Evolutionary conservation across 2,888 invertebrate genomes (phyloP).

Genomic region (Gonocerus acuteangulatus): DNA sequence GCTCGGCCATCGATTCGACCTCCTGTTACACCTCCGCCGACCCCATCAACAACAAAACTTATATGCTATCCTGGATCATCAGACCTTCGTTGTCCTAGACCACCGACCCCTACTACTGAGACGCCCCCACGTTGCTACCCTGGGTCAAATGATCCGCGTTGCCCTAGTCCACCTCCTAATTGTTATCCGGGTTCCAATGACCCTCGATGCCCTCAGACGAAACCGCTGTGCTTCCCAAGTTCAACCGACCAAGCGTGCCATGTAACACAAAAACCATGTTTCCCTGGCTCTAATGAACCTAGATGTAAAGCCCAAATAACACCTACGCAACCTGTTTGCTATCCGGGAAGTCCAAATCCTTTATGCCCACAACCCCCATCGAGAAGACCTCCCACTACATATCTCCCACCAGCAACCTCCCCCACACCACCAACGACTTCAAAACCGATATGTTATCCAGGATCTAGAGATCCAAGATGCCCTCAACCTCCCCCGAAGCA

Average conservation of each 20-base stretch:
- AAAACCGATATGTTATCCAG: too few relatives aligned
- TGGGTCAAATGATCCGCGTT: conserved; percentile 42
- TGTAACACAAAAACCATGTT: background rate
- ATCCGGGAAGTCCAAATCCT: too few relatives aligned
- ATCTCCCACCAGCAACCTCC: too few relatives aligned
- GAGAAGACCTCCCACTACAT: too few relatives aligned
- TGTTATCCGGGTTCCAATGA: conserved; percentile 39
- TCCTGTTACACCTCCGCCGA: background rate
- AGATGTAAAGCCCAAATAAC: conserved; percentile 44
- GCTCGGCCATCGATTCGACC: too few relatives aligned
- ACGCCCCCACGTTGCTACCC: too few relatives aligned
- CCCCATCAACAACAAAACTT: conserved; percentile 8
- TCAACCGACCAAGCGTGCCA: conserved; percentile 40
- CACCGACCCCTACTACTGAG: conserved; percentile 23
- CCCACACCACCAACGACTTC: conserved; percentile 20
- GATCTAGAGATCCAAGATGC: too few relatives aligned
- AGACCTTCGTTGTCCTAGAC: background rate
- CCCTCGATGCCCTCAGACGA: conserved; percentile 41
- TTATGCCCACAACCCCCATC: too few relatives aligned
- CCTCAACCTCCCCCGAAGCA: too few relatives aligned
- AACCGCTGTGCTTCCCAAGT: conserved; percentile 42
- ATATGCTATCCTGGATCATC: conserved; percentile 42
- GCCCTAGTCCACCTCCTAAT: conserved; percentile 39
- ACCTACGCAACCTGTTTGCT: too few relatives aligned
- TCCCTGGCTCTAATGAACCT: conserved; percentile 42